Evolutionary conservation across 2,888 invertebrate species (phyloP), one percentile per base, ranked within the genome.

Genomic region (Lampropteryx suffumata): DNA sequence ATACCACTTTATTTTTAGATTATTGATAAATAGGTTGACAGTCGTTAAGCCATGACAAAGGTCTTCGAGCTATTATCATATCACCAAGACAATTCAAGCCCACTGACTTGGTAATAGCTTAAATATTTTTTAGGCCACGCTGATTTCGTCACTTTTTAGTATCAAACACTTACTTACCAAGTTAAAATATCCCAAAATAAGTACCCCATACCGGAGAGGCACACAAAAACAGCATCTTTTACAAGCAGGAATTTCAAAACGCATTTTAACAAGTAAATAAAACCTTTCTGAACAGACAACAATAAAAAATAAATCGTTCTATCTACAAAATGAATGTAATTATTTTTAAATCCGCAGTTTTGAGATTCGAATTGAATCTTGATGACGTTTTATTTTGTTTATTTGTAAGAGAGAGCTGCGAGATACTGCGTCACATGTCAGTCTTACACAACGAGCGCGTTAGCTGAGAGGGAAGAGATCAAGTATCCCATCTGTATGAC

Each of bases 151-250:
- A 3, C 17, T 17, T 17, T 17, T 4, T 17, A 17, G 17, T 17
- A 17, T 17, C 17, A 17, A 14, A 2, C 7, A 24, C 10, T 17
- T 1, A 62, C 67, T 62, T 33, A 73, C 71, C 64, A 69, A 37
- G 59, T 72, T 70, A 7, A 67, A 43, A 53, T 65, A 70, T 30
- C 74, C 79, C 49, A 77, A 75, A 11, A 69, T 53, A 7, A 81
- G 55, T 26, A 82, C 70, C 2, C 83, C 82, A 40, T 67, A 61
- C 6, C 82, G 63, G 10, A 80, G 44, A 2, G 82, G 82, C 0
- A 81, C 4, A 39, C 76, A 82, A 14, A 62, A 64, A 30, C 73
- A 79, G 39, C 81, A 82, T 40, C 76, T 64, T 13, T 49, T 65
- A 28, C 66, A 79, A 35, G 70, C 72, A 0, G 81, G 80, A 39